Base-by-base conservation (phyloP, 2,888 invertebrate genomes). In the Tuberolachnus salignus region DNA sequence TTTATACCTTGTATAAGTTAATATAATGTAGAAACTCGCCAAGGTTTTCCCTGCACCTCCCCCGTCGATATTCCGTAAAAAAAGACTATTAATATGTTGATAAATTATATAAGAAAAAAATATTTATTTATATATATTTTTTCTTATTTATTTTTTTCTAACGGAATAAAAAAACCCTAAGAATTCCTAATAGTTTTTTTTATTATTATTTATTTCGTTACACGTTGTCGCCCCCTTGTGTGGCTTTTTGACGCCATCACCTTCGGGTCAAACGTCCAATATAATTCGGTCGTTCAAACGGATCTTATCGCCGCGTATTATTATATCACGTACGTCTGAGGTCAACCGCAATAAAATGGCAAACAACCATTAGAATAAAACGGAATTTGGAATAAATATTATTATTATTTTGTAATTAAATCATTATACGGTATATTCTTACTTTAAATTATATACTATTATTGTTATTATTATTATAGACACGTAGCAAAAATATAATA, bases 331-430 rank as follows among this genome's bases (percentile, higher is more conserved):
- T 34, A 34, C 49, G 49, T 16, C 11, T 11, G 49, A 67, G 34
- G 67, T 67, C 67, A 67, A 53, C 34, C 51, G 51, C 34, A 6
- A 67, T 67, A 67, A 34, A 26, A 51, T 34, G 13, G 2, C 67
- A n/a, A 51, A 26, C 19, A 51, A 26, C 19, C 34, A n/a, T 67
- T 34, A 34, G 26, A 67, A 67, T 51, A 49, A 13, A 21, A n/a
- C 6, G 34, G n/a, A 34, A 34, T 34, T 4, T 34, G 3, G 6
- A 4, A 34, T 34, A 6, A 34, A 34, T 34, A 34, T 34, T 26
- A 49, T 34, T 26, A 49, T 42, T 46, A 3, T 67, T 51, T 19
- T 67, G 49, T 34, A 51, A 49, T 67, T 67, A n/a, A 67, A 49
- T 49, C 11, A 26, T n/a, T n/a, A n/a, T 11, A 26, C 10, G 59